phyloP scores from a whole-genome alignment of 2,113 vertebrate genomes.

The Alouatta palliata region DNA sequence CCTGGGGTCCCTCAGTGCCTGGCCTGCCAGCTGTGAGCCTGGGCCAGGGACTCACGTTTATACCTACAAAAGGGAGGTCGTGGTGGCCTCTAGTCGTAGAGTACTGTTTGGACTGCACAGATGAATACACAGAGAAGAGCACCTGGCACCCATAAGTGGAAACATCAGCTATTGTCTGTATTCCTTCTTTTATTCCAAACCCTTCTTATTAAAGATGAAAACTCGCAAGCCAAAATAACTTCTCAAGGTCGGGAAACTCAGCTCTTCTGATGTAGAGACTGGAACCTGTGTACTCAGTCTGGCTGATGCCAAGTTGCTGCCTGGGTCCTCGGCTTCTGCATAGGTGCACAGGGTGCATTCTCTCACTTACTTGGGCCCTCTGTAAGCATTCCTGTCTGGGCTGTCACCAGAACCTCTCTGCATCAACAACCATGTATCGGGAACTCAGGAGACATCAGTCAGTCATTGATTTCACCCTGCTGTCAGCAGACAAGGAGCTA shows the following conservation, averaged over 20 bases:
- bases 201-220: neutral
- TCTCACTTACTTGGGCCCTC: neutral
- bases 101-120: neutral
- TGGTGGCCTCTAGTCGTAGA: neutral
- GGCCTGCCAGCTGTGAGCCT: neutral
- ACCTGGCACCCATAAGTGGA: neutral
- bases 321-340: fast-evolving
- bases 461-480: neutral
- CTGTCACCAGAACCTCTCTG: neutral
- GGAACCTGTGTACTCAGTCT: neutral
- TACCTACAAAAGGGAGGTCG: neutral
- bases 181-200: neutral
- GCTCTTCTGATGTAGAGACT: neutral
- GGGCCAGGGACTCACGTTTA: neutral
- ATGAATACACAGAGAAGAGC: fast-evolving
- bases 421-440: fast-evolving
- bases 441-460: no score
- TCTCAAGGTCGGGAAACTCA: neutral
- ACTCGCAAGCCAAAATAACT: neutral
- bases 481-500: fast-evolving
- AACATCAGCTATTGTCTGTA: neutral
- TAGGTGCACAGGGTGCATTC: fast-evolving
- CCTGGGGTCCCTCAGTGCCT: neutral
- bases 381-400: neutral
- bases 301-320: fast-evolving